These are phyloP conservation scores for Lasioglossum baleicum DNA, from an alignment of 1,140 invertebrate species.

Conservation along the genomic window DNA sequence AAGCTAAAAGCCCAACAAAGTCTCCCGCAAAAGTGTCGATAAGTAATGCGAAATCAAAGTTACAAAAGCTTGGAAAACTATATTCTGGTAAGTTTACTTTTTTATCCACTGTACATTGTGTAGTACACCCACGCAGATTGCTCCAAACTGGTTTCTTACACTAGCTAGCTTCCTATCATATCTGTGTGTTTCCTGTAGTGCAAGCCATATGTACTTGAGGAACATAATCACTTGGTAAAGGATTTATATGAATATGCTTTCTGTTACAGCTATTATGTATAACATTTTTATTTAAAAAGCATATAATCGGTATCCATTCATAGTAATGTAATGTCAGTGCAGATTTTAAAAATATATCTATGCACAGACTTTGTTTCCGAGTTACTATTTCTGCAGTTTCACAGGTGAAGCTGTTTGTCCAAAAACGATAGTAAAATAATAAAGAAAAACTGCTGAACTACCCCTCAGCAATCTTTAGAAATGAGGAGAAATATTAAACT, in stretches of 20 bases:
- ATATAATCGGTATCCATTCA: no score
- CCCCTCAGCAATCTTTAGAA: no score
- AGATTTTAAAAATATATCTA: no score
- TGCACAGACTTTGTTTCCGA: no score
- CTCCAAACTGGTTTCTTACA: constrained; percentile 69
- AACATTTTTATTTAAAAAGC: not conserved
- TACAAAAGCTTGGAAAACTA: constrained; percentile 81
- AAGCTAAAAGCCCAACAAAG: constrained; percentile 55
- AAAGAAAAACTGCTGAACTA: no score
- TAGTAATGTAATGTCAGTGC: no score
- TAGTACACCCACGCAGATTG: constrained; percentile 49
- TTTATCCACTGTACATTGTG: not conserved
- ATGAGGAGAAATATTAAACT: no score
- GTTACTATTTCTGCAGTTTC: no score
- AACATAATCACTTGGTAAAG: not conserved
- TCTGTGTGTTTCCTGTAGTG: not conserved
- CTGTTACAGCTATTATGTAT: not conserved
- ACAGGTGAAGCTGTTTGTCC: no score
- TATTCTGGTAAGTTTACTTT: constrained; percentile 78
- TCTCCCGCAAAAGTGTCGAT: constrained; percentile 53
- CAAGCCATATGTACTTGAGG: not conserved
- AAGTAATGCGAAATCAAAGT: constrained; percentile 74
- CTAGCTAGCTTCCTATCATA: constrained; percentile 12
- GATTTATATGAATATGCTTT: not conserved
- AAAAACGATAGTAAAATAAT: no score